Base-by-base conservation (phyloP, 2,888 invertebrate species). In the Euproctis similis region DNA sequence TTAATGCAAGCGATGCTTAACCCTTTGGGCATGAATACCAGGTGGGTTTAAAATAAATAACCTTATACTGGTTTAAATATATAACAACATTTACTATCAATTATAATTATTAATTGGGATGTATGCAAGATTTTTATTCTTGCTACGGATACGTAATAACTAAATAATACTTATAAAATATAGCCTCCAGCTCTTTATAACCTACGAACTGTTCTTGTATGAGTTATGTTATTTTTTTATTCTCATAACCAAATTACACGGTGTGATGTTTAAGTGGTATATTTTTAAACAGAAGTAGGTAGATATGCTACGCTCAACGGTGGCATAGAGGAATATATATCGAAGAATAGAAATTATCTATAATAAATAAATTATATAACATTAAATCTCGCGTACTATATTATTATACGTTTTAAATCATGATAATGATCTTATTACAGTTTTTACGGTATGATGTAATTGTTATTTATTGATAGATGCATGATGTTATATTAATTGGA, bases 21-120 rank as follows among this genome's bases (percentile, higher is more conserved):
- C 54, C 48, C 52, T 29, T 18, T 20, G 55, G 61, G 53, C 40
- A 49, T 46, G 48, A 46, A 40, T 42, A 54, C 60, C 67, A 67
- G 72, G 68, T 66, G 72, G 57, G 62, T 56, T 63, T 62, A 48
- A 61, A 69, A 66, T 62, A 67, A 65, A 71, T 69, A 63, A 59
- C 67, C 46, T 44, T 44, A 50, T 57, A 50, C 57, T 56, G 55
- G 58, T 55, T 46, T 49, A 42, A 55, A 53, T 49, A 60, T 37
- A 49, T 38, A 53, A 43, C 49, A 47, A 53, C 49, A 43, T 53
- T 59, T 56, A 57, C 53, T 58, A 63, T 62, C 65, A 68, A 72
- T 70, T 67, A 71, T 68, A 61, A 63, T 59, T 57, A 63, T 68
- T 72, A 69, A 71, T 74, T 67, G 69, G 54, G 56, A 56, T 55